These are phyloP conservation scores for Microplitis manilae DNA, from an alignment of 2,888 invertebrate genomes.

Conservation along the genomic window DNA sequence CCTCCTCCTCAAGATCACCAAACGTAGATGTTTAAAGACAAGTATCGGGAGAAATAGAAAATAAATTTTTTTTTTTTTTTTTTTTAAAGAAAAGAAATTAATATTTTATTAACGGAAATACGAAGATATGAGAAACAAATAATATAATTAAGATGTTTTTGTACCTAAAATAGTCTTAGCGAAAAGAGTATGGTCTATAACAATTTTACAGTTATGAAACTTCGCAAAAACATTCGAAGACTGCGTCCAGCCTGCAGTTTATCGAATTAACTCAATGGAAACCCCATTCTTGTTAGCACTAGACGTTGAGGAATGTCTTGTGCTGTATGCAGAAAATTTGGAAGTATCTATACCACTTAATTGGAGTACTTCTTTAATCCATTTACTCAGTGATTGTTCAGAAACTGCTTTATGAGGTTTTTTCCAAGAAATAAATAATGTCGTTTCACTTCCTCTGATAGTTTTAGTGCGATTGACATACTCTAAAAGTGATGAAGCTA, in stretches of 20 bases:
- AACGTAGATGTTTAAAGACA: conserved; percentile 41
- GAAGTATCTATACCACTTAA: conserved; percentile 52
- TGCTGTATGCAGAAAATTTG: conserved; percentile 52
- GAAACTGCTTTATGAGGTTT: conserved; percentile 42
- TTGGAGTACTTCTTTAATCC: conserved; percentile 36
- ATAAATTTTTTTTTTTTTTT: background rate
- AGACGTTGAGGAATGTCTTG: conserved; percentile 55
- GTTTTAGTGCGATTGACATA: conserved; percentile 22
- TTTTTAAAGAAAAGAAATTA: background rate
- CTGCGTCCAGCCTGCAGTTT: conserved; percentile 53
- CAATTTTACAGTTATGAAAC: too few relatives aligned
- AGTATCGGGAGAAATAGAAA: conserved; percentile 21
- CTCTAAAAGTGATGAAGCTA: conserved; percentile 9
- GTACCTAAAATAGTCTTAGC: conserved; percentile 18
- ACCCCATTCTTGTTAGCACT: conserved; percentile 51
- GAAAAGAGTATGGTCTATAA: conserved; percentile 20
- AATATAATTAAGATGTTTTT: background rate
- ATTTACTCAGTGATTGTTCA: conserved; percentile 38
- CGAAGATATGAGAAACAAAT: conserved; percentile 12
- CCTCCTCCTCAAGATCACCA: conserved; percentile 41
- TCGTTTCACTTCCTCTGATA: conserved; percentile 4
- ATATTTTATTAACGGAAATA: background rate
- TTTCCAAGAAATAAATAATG: conserved; percentile 38
- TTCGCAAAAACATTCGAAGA: conserved; percentile 49
- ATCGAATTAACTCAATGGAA: conserved; percentile 49